Conservation (phyloP, 2,888 invertebrate genomes). For the Macaria notata region DNA sequence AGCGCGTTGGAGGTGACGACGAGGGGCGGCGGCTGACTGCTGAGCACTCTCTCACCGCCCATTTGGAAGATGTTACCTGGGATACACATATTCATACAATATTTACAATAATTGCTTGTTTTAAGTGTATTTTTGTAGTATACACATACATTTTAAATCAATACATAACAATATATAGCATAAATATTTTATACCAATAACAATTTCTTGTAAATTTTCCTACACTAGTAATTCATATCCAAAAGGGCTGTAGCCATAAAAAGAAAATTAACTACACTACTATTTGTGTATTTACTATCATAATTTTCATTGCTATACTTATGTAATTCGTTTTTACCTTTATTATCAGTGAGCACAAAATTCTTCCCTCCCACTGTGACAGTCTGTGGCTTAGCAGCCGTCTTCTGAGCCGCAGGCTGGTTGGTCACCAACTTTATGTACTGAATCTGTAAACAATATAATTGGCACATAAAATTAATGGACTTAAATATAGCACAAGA, state of each 20-base stretch:
- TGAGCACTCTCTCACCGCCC: conserved; percentile 51
- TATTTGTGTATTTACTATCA: too few species aligned
- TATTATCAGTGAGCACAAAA: conserved; percentile 61
- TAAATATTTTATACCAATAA: too few species aligned
- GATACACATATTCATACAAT: conserved; percentile 18
- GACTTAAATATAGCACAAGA: too few species aligned
- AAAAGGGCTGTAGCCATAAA: too few species aligned
- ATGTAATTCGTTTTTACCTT: conserved; percentile 48
- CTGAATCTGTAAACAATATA: conserved; percentile 79
- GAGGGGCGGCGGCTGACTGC: conserved; percentile 51
- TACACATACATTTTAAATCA: too few species aligned
- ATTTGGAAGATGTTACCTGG: conserved; percentile 66
- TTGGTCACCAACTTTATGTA: conserved; percentile 87
- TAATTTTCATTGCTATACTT: too few species aligned
- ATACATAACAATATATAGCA: too few species aligned
- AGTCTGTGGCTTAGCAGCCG: conserved; percentile 29
- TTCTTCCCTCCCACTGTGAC: conserved; percentile 48
- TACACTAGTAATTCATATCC: too few species aligned
- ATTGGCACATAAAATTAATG: background rate
- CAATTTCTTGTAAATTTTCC: too few species aligned
- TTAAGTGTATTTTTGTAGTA: too few species aligned
- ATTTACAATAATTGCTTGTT: too few species aligned
- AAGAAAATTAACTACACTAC: too few species aligned
- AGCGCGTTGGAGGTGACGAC: conserved; percentile 41
- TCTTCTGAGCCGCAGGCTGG: conserved; percentile 32